Conservation (phyloP, 2,113 vertebrate species). For the Electrona antarctica region DNA sequence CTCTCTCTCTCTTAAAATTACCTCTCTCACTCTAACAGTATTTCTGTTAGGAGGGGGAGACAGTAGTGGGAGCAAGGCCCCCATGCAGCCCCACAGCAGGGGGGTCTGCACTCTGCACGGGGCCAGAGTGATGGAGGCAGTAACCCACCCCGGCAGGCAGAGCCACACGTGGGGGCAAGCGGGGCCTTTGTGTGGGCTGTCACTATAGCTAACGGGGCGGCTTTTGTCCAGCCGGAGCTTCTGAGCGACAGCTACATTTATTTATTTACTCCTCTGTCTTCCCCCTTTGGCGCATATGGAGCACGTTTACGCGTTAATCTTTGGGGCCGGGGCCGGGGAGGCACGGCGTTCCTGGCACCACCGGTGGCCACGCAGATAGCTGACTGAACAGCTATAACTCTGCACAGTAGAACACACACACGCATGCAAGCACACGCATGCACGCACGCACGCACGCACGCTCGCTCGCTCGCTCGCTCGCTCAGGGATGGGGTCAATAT, state of each 20-base stretch:
- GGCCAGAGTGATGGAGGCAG: slow-evolving; percentile 26
- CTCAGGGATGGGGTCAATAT: not conserved
- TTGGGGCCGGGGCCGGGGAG: not conserved
- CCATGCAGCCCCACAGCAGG: slow-evolving; percentile 20
- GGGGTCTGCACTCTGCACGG: not conserved
- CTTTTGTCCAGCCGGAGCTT: slow-evolving; percentile 16
- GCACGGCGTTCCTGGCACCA: not conserved
- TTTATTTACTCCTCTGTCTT: slow-evolving; percentile 50
- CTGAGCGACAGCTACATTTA: slow-evolving; percentile 42
- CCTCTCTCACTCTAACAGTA: slow-evolving; percentile 43
- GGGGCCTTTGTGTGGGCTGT: slow-evolving; percentile 9
- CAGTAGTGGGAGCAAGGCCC: slow-evolving; percentile 9
- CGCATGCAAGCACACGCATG: not conserved
- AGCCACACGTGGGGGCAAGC: not conserved
- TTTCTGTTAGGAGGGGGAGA: not conserved
- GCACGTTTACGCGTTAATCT: slow-evolving; percentile 28
- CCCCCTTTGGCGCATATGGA: slow-evolving; percentile 11
- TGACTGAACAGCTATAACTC: not conserved
- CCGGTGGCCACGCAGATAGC: not conserved
- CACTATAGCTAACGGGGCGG: slow-evolving; percentile 38
- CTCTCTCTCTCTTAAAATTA: slow-evolving; percentile 53
- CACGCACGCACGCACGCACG: not conserved
- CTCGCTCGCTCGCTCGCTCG: not conserved
- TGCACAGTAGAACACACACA: not conserved
- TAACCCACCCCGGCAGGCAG: not conserved